Conservation (phyloP, 2,113 vertebrate species). For the Myotis brandtii region DNA sequence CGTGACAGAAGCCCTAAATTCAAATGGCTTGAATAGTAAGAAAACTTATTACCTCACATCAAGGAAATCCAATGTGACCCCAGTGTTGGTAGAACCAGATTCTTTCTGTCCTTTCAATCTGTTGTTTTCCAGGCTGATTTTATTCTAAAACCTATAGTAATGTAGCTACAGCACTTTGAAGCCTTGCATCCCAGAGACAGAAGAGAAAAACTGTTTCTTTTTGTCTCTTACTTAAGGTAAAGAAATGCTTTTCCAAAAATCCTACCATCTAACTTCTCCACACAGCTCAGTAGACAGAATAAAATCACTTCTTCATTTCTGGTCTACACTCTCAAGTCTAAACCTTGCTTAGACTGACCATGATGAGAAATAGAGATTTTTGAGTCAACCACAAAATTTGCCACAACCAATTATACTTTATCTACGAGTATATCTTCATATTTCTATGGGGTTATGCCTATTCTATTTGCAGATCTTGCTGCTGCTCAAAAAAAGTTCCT, state of each 20-base stretch:
- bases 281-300: neutral
- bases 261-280: neutral
- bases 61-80: neutral
- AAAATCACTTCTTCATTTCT: neutral
- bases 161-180: neutral
- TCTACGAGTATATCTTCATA: neutral
- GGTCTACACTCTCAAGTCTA: neutral
- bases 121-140: neutral
- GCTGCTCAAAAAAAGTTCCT: neutral
- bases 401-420: neutral
- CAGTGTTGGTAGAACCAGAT: neutral
- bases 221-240: neutral
- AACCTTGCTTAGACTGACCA: neutral
- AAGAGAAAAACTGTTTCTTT: neutral
- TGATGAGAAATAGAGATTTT: neutral
- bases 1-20: neutral
- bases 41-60: neutral
- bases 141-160: neutral
- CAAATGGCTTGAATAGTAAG: neutral
- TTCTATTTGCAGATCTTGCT: neutral
- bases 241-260: neutral
- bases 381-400: neutral
- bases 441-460: neutral
- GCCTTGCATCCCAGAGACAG: neutral
- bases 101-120: neutral